Evolutionary conservation across 1,140 invertebrate species (phyloP).

Genomic region (Platyura marginata): DNA sequence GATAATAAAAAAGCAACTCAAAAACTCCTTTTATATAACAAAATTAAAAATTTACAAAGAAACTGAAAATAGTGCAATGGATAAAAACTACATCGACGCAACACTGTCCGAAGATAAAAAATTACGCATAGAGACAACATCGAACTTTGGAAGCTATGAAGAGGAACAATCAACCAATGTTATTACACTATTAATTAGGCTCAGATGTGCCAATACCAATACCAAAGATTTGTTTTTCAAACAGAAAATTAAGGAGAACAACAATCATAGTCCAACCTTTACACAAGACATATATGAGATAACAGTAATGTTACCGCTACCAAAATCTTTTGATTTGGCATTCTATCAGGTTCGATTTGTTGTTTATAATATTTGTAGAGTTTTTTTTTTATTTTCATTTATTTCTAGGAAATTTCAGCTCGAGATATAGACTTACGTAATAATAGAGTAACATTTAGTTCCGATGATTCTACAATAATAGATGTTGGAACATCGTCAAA

Average conservation of each 20-base stretch:
- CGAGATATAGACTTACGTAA: not conserved
- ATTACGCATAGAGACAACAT: not conserved
- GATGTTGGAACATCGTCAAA: slow-evolving; percentile 1
- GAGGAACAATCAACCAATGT: not conserved
- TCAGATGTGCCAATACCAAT: not conserved
- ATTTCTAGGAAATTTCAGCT: not conserved
- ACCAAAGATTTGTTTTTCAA: not conserved
- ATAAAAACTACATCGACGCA: not conserved
- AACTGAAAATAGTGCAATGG: too few relatives aligned
- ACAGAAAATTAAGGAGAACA: slow-evolving; percentile 4
- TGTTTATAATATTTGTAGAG: not conserved
- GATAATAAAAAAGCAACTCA: too few relatives aligned
- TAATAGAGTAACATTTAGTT: not conserved
- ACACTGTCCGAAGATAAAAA: not conserved
- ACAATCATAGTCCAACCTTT: slow-evolving; percentile 3
- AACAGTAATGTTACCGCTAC: slow-evolving; percentile 3
- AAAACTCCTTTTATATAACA: too few relatives aligned
- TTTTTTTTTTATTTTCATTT: not conserved
- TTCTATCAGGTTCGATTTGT: slow-evolving; percentile 1
- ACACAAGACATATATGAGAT: not conserved
- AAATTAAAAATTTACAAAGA: too few relatives aligned
- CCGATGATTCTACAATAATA: not conserved
- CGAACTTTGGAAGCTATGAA: not conserved
- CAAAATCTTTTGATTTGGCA: slow-evolving; percentile 4
- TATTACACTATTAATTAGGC: not conserved